phyloP scores from a whole-genome alignment of 2,113 vertebrate species.

The Menidia beryllina region DNA sequence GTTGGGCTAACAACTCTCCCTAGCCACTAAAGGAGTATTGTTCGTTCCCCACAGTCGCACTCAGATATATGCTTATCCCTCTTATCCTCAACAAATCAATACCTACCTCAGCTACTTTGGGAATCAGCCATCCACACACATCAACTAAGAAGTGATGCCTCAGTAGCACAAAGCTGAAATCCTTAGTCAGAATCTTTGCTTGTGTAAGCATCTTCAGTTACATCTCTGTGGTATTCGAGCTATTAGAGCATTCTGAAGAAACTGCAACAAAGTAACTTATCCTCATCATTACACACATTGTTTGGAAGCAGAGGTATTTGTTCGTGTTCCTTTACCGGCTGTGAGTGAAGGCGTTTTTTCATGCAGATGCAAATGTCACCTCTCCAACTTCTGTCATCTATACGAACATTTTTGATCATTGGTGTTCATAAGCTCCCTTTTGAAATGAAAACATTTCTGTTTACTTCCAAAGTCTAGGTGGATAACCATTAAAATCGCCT shows the following conservation, averaged over 20 bases:
- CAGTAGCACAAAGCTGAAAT: conserved; percentile 64
- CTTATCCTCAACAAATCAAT: conserved; percentile 76
- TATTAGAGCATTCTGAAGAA: conserved; percentile 7
- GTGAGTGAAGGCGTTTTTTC: background rate
- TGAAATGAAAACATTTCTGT: conserved; percentile 39
- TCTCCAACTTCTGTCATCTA: conserved; percentile 13
- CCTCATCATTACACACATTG: conserved; percentile 1
- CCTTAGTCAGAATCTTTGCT: conserved; percentile 63
- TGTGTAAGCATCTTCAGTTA: conserved; percentile 51
- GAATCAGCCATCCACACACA: conserved; percentile 68
- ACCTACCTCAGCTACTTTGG: conserved; percentile 69
- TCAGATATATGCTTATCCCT: conserved; percentile 65
- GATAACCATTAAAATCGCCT: conserved; percentile 57
- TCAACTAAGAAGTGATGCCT: conserved; percentile 58
- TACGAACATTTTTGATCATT: conserved; percentile 39
- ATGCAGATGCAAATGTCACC: background rate
- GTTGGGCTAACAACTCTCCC: conserved; percentile 55
- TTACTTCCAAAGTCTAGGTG: conserved; percentile 32
- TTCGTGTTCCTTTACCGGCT: background rate
- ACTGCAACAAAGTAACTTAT: conserved; percentile 12
- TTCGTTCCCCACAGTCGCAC: conserved; percentile 51
- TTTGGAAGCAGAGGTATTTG: conserved; percentile 9
- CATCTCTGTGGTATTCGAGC: conserved; percentile 26
- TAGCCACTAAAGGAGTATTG: conserved; percentile 47
- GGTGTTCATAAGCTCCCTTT: conserved; percentile 12